Percentiles rank a stretch among this genome's conserved stretches.
Conservation (phyloP, 2,797 vertebrate species). For the Nyctalus aviator region DNA sequence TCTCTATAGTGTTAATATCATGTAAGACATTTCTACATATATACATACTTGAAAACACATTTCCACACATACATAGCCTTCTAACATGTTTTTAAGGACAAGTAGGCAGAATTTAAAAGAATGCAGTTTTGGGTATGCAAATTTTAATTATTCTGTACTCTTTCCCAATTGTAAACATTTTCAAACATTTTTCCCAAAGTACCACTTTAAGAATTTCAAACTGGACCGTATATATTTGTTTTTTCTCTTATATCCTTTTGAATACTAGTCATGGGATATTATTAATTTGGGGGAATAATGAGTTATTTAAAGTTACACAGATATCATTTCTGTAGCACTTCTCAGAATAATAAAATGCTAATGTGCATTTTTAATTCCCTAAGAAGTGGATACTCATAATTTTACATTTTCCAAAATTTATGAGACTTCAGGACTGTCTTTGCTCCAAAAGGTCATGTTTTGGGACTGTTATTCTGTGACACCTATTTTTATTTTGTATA, state of each 20-base stretch:
- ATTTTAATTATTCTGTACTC: neutral
- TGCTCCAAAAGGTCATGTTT: neutral
- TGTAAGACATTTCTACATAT: neutral
- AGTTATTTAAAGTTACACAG: conserved; percentile 37
- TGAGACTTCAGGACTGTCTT: neutral
- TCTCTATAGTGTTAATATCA: neutral
- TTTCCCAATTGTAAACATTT: neutral
- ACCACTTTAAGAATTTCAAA: neutral
- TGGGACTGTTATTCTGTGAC: neutral
- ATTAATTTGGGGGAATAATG: conserved; percentile 11
- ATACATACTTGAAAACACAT: neutral
- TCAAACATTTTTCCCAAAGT: neutral
- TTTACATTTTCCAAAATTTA: conserved; percentile 22
- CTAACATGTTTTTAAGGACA: neutral
- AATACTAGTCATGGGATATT: neutral
- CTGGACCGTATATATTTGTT: neutral
- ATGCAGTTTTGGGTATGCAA: neutral
- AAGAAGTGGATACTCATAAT: neutral
- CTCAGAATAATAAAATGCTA: neutral
- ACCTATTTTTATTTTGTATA: conserved; percentile 52
- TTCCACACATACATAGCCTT: neutral
- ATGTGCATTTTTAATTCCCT: neutral
- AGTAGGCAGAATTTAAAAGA: neutral
- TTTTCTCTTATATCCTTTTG: neutral
- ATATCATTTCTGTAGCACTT: neutral